Evolutionary conservation across 2,113 vertebrate species (phyloP).

Genomic region (Micromys minutus): DNA sequence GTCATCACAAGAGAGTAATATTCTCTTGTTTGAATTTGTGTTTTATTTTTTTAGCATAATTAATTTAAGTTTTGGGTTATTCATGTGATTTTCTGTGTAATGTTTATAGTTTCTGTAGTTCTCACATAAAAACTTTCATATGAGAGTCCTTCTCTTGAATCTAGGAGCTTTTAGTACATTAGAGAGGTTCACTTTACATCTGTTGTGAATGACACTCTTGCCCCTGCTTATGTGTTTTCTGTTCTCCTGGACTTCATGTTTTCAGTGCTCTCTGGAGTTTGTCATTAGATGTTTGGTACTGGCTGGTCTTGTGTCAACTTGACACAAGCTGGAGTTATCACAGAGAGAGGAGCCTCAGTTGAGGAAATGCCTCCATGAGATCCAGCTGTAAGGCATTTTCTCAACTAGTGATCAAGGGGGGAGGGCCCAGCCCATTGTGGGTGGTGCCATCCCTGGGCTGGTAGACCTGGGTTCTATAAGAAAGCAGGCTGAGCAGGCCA

Average conservation of each 20-base stretch:
- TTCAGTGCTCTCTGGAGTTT: slow-evolving; percentile 1
- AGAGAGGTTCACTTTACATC: neutral
- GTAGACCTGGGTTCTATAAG: no score
- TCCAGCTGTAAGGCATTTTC: no score
- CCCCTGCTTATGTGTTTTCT: neutral
- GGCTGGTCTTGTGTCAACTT: no score
- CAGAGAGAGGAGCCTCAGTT: no score
- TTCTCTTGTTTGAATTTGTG: slow-evolving; percentile 39
- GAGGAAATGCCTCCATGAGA: no score
- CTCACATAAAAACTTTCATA: neutral
- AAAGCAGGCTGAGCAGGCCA: no score
- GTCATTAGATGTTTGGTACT: neutral
- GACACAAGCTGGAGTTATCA: no score
- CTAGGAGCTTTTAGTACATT: slow-evolving; percentile 17
- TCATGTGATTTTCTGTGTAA: slow-evolving; percentile 42
- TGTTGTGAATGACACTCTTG: neutral
- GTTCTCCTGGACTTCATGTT: neutral
- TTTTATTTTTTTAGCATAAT: slow-evolving; percentile 38
- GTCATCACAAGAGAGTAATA: slow-evolving; percentile 28
- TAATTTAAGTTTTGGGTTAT: neutral
- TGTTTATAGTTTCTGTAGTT: neutral
- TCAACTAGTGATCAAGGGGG: no score
- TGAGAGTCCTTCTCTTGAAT: slow-evolving; percentile 33
- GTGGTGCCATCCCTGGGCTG: no score
- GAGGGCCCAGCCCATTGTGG: no score